Evolutionary conservation across 2,888 invertebrate genomes (phyloP).

Genomic region (Hyposoter didymator): DNA sequence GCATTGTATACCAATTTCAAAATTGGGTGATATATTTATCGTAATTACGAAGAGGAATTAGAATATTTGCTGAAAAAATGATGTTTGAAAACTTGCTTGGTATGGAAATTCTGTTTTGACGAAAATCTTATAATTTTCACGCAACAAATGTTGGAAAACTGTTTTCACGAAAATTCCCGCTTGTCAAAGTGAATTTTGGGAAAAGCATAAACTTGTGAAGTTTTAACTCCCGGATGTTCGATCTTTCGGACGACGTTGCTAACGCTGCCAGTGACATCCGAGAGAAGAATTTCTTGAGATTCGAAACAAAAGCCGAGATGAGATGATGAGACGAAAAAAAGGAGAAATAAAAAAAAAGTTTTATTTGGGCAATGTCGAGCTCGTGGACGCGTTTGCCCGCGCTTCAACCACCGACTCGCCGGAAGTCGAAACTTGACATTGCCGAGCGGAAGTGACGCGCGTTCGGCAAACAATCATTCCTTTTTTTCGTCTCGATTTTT

Average conservation of each 20-base stretch:
- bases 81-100: background rate
- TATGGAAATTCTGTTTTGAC: too few relatives aligned
- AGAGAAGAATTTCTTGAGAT: background rate
- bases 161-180: background rate
- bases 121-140: too few relatives aligned
- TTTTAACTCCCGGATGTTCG: background rate
- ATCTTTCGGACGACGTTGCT: background rate
- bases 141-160: background rate
- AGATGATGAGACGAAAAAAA: conserved; percentile 58
- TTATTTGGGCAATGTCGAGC: conserved; percentile 43
- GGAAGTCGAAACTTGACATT: conserved; percentile 84
- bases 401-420: conserved; percentile 69
- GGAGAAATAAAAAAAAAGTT: conserved; percentile 40
- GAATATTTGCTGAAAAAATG: background rate
- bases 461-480: conserved; percentile 79
- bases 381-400: conserved; percentile 69
- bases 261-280: background rate
- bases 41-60: background rate
- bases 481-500: conserved; percentile 56
- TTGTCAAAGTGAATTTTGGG: background rate
- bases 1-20: background rate
- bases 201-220: background rate
- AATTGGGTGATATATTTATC: background rate
- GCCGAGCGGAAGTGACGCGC: conserved; percentile 83
- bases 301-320: conserved; percentile 47